A percentile compares a stretch with the other conserved stretches of the same genome.
Conservation (phyloP, 1,140 invertebrate genomes). For the Chlorops oryzae region DNA sequence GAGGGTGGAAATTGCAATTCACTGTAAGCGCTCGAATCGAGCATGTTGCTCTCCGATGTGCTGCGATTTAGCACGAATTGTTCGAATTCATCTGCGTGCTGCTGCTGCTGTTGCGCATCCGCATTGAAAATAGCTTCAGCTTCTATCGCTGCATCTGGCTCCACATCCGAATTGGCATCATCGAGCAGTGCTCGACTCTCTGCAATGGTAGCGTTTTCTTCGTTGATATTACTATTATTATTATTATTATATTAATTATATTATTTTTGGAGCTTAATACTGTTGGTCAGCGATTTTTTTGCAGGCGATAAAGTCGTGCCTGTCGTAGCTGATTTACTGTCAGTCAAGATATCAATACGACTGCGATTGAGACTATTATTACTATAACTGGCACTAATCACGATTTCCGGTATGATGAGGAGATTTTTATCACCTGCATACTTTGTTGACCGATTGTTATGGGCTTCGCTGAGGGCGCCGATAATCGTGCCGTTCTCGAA, state of each 20-base stretch:
- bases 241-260: too few species aligned
- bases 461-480: conserved; percentile 26
- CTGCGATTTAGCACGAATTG: conserved; percentile 33
- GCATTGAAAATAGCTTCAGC: too few species aligned
- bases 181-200: conserved; percentile 5
- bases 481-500: conserved; percentile 41
- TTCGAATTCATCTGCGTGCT: conserved; percentile 25
- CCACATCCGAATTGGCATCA: not conserved
- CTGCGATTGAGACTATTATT: conserved; percentile 24
- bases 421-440: too few species aligned
- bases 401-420: conserved; percentile 32
- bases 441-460: too few species aligned
- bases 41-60: conserved; percentile 35
- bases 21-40: conserved; percentile 32
- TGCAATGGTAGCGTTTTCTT: not conserved
- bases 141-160: too few species aligned
- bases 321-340: too few species aligned
- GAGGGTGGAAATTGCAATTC: conserved; percentile 27
- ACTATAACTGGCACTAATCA: conserved; percentile 32
- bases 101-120: not conserved
- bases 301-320: too few species aligned
- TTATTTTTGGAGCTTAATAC: too few species aligned
- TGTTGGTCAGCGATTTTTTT: too few species aligned
- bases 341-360: too few species aligned
- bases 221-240: too few species aligned